These are phyloP conservation scores for Tiliqua scincoides DNA, from an alignment of 2,113 vertebrate genomes.

Conservation along the genomic window DNA sequence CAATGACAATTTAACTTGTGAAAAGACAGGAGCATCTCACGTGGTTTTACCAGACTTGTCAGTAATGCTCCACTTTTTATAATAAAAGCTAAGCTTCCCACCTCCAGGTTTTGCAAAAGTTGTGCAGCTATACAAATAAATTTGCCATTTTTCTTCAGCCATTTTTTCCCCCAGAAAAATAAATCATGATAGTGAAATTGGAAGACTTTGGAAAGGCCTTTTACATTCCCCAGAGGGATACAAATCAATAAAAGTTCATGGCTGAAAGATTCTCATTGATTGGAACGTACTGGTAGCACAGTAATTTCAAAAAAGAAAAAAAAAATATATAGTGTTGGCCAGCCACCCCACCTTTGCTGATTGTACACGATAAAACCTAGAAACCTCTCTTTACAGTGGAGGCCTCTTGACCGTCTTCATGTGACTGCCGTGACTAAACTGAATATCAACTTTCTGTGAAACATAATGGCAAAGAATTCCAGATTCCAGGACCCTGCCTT, in stretches of 20 bases:
- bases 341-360: constrained; percentile 72
- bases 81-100: constrained; percentile 9
- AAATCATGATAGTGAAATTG: constrained; percentile 69
- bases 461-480: constrained; percentile 41
- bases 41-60: not conserved
- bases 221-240: constrained; percentile 69
- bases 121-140: constrained; percentile 63
- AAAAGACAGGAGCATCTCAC: too few species aligned
- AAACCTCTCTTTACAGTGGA: constrained; percentile 57
- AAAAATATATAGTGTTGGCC: constrained; percentile 66
- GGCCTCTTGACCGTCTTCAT: constrained; percentile 63
- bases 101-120: constrained; percentile 22
- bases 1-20: too few species aligned
- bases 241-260: constrained; percentile 87
- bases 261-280: constrained; percentile 88
- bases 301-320: constrained; percentile 74
- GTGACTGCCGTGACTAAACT: constrained; percentile 47
- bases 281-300: constrained; percentile 84
- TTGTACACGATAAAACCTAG: constrained; percentile 73
- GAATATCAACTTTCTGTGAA: constrained; percentile 51
- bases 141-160: constrained; percentile 53
- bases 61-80: not conserved
- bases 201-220: constrained; percentile 73
- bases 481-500: constrained; percentile 7
- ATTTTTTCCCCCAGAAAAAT: constrained; percentile 60